Evolutionary conservation across 2,113 vertebrate species (phyloP), one percentile per base, ranked within the genome.

Genomic region (Misgurnus anguillicaudatus): DNA sequence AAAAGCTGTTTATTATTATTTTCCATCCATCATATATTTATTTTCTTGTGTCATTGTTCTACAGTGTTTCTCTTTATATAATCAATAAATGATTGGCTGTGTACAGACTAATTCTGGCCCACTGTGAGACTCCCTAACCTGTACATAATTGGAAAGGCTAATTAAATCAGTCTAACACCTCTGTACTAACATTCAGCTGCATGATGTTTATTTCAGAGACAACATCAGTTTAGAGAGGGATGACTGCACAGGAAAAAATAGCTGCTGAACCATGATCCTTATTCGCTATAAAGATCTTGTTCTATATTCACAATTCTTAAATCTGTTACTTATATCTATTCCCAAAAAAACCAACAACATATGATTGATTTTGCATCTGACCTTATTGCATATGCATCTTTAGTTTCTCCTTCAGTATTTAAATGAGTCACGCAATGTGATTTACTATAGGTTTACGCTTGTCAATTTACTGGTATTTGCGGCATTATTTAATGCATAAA

Each of bases 91-190:
- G n/a, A 42, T 24, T 73, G 70, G 8, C 72, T 36, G 41, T 13
- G 42, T 14, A 62, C 72, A 62, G 19, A 75, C 41, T 47, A 62
- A 75, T 62, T 75, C 21, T 36, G 39, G 14, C 19, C 45, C n/a
- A 21, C 66, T 79, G 55, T 10, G 57, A 62, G 62, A 51, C 39
- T 80, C 77, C 66, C 24, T 55, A 55, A 73, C 78, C 78, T 58
- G 47, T 66, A 9, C 21, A 10, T 74, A 80, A 80, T 73, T 73
- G 47, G 78, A 47, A 41, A 45, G 61, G 47, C 36, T 73, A 72
- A 80, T 80, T 73, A 66, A 80, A 74, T 80, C 70, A 58, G 70
- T 21, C 62, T 48, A 41, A 66, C 70, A 57, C 61, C 39, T 64
- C 39, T 11, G 21, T 57, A 57, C 70, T 17, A 36, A 66, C 39